phyloP scores from a whole-genome alignment of 2,113 vertebrate species.

The Lasiurus borealis region DNA sequence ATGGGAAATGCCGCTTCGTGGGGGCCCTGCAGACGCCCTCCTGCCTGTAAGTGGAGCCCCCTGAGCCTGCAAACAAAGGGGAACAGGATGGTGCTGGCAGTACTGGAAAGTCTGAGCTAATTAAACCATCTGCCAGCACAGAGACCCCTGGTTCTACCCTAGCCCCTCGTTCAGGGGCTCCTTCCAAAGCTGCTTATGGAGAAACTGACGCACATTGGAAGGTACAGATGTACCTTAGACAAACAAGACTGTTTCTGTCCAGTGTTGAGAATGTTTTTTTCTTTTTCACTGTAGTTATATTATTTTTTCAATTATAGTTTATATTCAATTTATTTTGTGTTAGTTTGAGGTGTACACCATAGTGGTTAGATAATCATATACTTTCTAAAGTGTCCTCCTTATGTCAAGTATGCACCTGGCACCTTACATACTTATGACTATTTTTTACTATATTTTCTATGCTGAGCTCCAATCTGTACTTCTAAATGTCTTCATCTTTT shows the following conservation, averaged over 20 bases:
- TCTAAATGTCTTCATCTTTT: neutral
- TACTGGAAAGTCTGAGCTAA: constrained; percentile 66
- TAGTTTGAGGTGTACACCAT: neutral
- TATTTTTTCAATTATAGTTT: neutral
- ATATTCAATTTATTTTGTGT: neutral
- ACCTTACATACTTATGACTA: neutral
- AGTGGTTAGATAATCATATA: neutral
- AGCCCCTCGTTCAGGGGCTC: neutral
- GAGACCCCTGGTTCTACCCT: neutral
- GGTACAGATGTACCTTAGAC: neutral
- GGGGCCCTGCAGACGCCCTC: constrained; percentile 86
- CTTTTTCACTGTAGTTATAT: neutral
- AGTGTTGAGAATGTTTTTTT: neutral
- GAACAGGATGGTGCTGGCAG: neutral
- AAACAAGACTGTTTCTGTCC: neutral
- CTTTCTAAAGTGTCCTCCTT: neutral
- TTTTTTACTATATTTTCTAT: neutral
- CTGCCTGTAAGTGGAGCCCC: constrained; percentile 87
- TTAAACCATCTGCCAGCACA: neutral
- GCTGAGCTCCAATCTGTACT: neutral
- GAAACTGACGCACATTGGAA: constrained; percentile 14
- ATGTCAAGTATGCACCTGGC: neutral
- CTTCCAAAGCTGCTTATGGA: neutral
- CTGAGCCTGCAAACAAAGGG: neutral
- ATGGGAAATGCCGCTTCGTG: constrained; percentile 91